phyloP scores from a whole-genome alignment of 2,888 invertebrate species.

The Aporophyla nigra region DNA sequence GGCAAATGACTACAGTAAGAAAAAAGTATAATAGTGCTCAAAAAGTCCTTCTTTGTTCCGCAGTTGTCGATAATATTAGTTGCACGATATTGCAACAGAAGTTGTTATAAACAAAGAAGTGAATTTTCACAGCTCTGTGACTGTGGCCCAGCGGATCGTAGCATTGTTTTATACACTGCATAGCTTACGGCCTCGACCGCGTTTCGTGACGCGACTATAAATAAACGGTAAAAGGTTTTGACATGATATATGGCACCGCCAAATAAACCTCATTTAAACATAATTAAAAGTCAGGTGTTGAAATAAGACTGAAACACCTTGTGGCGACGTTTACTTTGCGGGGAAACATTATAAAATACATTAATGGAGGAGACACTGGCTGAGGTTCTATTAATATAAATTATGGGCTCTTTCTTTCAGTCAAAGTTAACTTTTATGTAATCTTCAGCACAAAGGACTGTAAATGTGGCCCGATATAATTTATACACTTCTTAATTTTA shows the following conservation, averaged over 20 bases:
- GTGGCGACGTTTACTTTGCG: conserved; percentile 21
- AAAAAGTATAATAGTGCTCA: conserved; percentile 22
- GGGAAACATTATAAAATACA: conserved; percentile 34
- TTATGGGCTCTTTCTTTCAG: conserved; percentile 46
- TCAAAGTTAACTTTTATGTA: conserved; percentile 40
- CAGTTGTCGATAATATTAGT: conserved; percentile 34
- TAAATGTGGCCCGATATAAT: conserved; percentile 32
- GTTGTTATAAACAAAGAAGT: conserved; percentile 28
- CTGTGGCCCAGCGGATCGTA: conserved; percentile 50
- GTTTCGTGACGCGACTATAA: conserved; percentile 70
- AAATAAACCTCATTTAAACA: conserved; percentile 59
- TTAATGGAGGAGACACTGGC: conserved; percentile 21
- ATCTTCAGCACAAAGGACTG: conserved; percentile 53
- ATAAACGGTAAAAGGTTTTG: conserved; percentile 69
- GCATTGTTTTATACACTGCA: conserved; percentile 71
- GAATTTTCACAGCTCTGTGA: conserved; percentile 43
- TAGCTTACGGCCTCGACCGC: conserved; percentile 74
- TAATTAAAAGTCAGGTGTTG: conserved; percentile 58
- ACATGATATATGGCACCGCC: conserved; percentile 60
- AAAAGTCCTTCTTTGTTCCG: conserved; percentile 23
- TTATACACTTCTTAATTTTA: conserved; percentile 46
- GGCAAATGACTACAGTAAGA: conserved; percentile 17
- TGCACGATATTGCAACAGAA: conserved; percentile 38
- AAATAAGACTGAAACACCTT: conserved; percentile 46
- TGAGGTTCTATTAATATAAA: conserved; percentile 38